A percentile compares a stretch with the other conserved stretches of the same genome.
Evolutionary conservation across 2,113 vertebrate species (phyloP).

Genomic region (Casuarius casuarius): DNA sequence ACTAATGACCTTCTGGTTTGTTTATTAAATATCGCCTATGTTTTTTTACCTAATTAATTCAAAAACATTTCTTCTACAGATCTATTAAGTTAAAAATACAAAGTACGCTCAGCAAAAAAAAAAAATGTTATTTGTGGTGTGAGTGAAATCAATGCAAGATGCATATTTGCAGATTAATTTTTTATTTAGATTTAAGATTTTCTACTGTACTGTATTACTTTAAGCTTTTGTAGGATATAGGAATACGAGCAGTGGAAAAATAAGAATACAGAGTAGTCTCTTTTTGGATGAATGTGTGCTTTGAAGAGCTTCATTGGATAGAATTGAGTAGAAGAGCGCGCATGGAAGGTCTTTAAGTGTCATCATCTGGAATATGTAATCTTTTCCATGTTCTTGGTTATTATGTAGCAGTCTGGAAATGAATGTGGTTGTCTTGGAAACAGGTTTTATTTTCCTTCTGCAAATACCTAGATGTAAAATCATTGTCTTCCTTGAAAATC

Average conservation of each 20-base stretch:
- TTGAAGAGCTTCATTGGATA: neutral
- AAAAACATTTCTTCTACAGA: neutral
- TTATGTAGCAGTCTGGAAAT: neutral
- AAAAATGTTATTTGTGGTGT: neutral
- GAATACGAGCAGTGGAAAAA: neutral
- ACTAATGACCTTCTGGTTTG: neutral
- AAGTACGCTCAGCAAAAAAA: neutral
- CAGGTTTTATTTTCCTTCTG: constrained; percentile 43
- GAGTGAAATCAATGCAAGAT: neutral
- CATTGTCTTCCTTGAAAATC: neutral
- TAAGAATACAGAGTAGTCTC: neutral
- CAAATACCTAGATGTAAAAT: neutral
- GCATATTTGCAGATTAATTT: neutral
- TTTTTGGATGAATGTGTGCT: neutral
- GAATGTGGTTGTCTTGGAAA: constrained; percentile 53
- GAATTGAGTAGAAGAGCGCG: neutral
- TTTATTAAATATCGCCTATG: neutral
- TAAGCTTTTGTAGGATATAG: neutral
- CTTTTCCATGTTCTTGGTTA: neutral
- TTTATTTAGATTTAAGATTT: neutral
- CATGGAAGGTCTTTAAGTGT: neutral
- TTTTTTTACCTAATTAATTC: constrained; percentile 10
- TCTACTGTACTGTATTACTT: neutral
- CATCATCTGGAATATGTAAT: neutral
- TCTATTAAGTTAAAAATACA: neutral